Percentiles rank a stretch among this genome's conserved stretches.
phyloP scores from a whole-genome alignment of 2,797 vertebrate genomes.

The Fratercula arctica region DNA sequence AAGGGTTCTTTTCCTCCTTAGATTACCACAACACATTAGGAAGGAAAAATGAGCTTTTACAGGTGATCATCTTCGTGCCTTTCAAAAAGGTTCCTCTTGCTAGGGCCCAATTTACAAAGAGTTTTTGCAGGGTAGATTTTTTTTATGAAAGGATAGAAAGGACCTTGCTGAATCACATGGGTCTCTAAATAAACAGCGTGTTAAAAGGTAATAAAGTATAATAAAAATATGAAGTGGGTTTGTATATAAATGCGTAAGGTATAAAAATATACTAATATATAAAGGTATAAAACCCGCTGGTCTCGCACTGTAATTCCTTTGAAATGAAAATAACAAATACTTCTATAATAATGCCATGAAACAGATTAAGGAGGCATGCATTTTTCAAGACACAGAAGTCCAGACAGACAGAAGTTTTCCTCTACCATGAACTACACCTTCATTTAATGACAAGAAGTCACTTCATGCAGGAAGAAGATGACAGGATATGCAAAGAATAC shows the following conservation, averaged over 20 bases:
- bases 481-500: background rate
- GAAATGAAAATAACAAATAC: background rate
- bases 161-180: background rate
- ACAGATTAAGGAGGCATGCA: background rate
- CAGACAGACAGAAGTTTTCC: background rate
- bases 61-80: background rate
- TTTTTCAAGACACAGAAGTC: background rate
- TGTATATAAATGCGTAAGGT: background rate
- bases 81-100: background rate
- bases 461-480: background rate
- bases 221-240: background rate
- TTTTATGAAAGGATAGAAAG: background rate
- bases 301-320: background rate
- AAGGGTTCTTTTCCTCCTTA: background rate
- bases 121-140: background rate
- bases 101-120: background rate
- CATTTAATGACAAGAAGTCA: background rate
- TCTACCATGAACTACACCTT: background rate
- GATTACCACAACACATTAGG: background rate
- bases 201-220: background rate
- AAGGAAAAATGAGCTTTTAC: background rate
- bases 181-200: background rate
- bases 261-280: background rate
- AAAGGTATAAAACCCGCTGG: background rate
- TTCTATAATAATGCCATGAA: background rate